Evolutionary conservation across 2,113 vertebrate genomes (phyloP).

Genomic region (Paramisgurnus dabryanus): DNA sequence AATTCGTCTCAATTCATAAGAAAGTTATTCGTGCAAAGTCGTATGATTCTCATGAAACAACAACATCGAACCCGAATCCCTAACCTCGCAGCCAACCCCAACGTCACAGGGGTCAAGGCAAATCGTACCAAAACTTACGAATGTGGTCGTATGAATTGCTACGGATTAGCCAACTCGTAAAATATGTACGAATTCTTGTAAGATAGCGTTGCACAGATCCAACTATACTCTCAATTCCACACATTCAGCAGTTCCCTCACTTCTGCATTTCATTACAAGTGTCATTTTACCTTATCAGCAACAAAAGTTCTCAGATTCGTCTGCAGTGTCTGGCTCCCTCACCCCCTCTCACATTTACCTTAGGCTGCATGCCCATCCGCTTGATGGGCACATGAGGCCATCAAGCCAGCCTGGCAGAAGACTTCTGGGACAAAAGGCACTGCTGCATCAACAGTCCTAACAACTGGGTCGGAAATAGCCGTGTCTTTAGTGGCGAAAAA

Average conservation of each 20-base stretch:
- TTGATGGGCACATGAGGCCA: not conserved
- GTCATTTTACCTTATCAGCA: conserved; percentile 48
- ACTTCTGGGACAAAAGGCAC: conserved; percentile 19
- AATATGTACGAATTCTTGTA: no score
- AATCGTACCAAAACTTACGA: no score
- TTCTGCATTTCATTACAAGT: conserved; percentile 34
- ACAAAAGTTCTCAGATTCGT: conserved; percentile 36
- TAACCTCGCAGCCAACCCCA: no score
- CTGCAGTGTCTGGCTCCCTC: conserved; percentile 33
- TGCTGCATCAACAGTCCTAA: conserved; percentile 23
- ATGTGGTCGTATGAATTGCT: no score
- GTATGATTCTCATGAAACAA: no score
- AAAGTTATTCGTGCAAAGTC: no score
- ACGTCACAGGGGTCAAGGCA: no score
- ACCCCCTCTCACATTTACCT: conserved; percentile 29
- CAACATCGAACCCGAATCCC: no score
- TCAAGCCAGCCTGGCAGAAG: conserved; percentile 3
- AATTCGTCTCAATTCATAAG: no score
- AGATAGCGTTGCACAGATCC: no score
- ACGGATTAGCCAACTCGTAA: no score
- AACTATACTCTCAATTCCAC: not conserved
- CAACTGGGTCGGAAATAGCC: not conserved
- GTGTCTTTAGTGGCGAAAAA: not conserved
- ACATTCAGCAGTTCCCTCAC: conserved; percentile 22
- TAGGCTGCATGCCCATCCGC: conserved; percentile 35